A percentile compares a stretch with the other conserved stretches of the same genome.
Evolutionary conservation across 1,140 invertebrate species (phyloP).

Genomic region (Panulirus ornatus): DNA sequence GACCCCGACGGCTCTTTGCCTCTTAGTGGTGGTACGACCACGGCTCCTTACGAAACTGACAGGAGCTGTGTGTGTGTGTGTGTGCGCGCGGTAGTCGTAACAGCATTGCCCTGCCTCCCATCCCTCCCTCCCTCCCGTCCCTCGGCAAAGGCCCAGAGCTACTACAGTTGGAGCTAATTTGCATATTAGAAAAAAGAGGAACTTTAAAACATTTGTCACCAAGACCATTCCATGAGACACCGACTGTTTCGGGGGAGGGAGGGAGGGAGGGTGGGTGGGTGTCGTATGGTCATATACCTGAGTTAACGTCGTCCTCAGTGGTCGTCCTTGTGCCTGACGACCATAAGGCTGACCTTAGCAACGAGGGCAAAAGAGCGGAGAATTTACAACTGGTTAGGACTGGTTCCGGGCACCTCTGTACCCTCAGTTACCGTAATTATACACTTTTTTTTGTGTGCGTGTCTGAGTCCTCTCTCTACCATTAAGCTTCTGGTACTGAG

Average conservation of each 20-base stretch:
- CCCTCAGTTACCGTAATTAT: constrained; percentile 40
- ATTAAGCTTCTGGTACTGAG: background rate
- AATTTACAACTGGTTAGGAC: constrained; percentile 22
- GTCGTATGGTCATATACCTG: constrained; percentile 40
- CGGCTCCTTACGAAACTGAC: too few species aligned
- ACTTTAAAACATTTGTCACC: constrained; percentile 60
- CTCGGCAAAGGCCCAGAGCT: constrained; percentile 12
- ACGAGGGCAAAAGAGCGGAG: background rate
- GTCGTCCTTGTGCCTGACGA: constrained; percentile 10
- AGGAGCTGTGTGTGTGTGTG: too few species aligned
- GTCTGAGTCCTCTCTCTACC: background rate
- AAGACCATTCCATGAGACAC: constrained; percentile 52
- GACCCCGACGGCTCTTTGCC: too few species aligned
- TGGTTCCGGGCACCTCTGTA: constrained; percentile 14
- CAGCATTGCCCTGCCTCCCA: background rate
- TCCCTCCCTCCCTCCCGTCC: background rate
- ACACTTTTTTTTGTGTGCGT: constrained; percentile 27
- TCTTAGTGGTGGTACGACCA: too few species aligned
- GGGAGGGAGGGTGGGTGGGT: too few species aligned
- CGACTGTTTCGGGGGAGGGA: constrained; percentile 16
- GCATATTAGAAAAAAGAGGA: constrained; percentile 58
- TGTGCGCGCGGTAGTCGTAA: too few species aligned
- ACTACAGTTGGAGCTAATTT: constrained; percentile 57
- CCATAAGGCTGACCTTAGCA: background rate
- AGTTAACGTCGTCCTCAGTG: background rate